Base-by-base conservation (phyloP, 1,140 invertebrate genomes). In the Linepithema humile region DNA sequence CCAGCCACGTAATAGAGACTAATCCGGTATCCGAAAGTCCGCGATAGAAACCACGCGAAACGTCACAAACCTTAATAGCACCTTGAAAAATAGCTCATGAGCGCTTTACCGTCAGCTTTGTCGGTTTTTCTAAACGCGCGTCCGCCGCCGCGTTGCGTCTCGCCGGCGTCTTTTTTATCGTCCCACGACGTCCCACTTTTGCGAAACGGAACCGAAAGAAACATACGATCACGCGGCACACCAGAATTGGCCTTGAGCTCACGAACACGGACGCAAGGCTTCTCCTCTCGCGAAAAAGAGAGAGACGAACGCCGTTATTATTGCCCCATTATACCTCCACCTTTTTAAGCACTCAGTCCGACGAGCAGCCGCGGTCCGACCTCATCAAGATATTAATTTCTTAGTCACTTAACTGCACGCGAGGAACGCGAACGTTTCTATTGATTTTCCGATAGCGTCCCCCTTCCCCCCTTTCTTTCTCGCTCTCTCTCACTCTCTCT, bases 301-400 rank as follows among this genome's bases (percentile, higher is more conserved):
- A 26, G 23, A 48, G 43, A 35, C 32, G 38, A 20, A n/a, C 38
- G 75, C 48, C 78, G 75, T 87, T 86, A 77, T 86, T 86, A 83
- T 70, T 59, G 73, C 43, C 29, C 74, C 73, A 74, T 83, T 83
- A 82, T 82, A 74, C 75, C 70, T 85, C 72, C 74, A 59, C 65
- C 85, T 88, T 83, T 83, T 80, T 55, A 80, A 70, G 80, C 78
- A 84, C 85, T 90, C 87, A 87, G 55, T 80, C 90, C 89, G 88
- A 85, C 86, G 88, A 88, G 85, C 90, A 86, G 57, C n/a, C 78
- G 69, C 69, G 91, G 89, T 88, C 85, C 89, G 91, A 92, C 91
- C 92, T 92, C 92, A 92, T 92, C 91, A 90, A 92, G 92, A 94
- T 93, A 94, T 94, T 93, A 94, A 93, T 94, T 94, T 92, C 92